Evolutionary conservation across 2,113 vertebrate species (phyloP).

Genomic region (Climacteris rufus): DNA sequence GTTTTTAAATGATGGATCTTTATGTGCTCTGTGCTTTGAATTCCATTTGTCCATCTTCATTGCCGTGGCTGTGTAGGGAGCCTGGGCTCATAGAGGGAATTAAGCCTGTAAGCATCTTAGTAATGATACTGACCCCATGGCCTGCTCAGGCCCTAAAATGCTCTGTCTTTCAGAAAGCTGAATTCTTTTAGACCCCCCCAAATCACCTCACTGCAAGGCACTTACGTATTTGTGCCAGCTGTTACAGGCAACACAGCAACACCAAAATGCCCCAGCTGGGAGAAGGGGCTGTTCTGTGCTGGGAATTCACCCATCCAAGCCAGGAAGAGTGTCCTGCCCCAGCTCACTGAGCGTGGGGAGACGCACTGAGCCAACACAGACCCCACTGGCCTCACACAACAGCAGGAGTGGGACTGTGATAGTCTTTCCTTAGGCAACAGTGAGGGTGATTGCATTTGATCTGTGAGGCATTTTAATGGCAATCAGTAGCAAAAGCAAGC

Average conservation of each 20-base stretch:
- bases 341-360: neutral
- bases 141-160: neutral
- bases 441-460: neutral
- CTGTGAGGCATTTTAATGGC: neutral
- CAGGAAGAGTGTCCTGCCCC: neutral
- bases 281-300: neutral
- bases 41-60: neutral
- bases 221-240: neutral
- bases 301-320: neutral
- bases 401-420: neutral
- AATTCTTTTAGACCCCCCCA: neutral
- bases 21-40: neutral
- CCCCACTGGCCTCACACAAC: neutral
- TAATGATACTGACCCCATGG: neutral
- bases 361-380: neutral
- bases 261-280: accelerated
- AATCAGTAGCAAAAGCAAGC: neutral
- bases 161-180: neutral
- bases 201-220: neutral
- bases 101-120: neutral
- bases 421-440: neutral
- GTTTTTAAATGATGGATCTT: neutral
- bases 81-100: neutral
- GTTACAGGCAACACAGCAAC: neutral
- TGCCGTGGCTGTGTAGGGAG: neutral